Conservation (phyloP, 2,113 vertebrate species). For the Dermatemys mawii region DNA sequence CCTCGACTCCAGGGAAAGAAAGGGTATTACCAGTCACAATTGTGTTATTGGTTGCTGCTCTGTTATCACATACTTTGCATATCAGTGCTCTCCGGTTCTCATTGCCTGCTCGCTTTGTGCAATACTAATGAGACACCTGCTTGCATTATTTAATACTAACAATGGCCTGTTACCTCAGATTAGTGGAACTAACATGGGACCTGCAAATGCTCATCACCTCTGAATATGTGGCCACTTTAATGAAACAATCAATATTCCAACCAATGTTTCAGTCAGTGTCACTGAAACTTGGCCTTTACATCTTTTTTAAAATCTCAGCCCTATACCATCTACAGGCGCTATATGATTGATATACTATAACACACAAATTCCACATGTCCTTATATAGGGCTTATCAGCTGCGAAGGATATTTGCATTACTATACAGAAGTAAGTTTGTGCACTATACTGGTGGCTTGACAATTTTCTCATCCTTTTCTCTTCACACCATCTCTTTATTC, state of each 20-base stretch:
- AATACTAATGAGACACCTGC: too few relatives aligned
- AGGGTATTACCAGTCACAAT: too few relatives aligned
- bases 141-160: too few relatives aligned
- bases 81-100: too few relatives aligned
- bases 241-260: background rate
- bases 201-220: too few relatives aligned
- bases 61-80: too few relatives aligned
- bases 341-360: fast-evolving
- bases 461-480: background rate
- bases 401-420: background rate
- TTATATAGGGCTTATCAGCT: background rate
- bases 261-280: background rate
- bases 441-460: background rate
- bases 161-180: too few relatives aligned
- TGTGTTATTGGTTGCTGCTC: too few relatives aligned
- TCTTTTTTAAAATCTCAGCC: background rate
- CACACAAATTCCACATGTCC: background rate
- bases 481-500: background rate
- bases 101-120: too few relatives aligned
- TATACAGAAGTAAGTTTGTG: fast-evolving
- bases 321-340: background rate
- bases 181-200: too few relatives aligned
- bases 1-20: too few relatives aligned
- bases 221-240: too few relatives aligned
- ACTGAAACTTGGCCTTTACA: background rate